Evolutionary conservation across 1,140 invertebrate species (phyloP).

Genomic region (Nasonia longicornis): DNA sequence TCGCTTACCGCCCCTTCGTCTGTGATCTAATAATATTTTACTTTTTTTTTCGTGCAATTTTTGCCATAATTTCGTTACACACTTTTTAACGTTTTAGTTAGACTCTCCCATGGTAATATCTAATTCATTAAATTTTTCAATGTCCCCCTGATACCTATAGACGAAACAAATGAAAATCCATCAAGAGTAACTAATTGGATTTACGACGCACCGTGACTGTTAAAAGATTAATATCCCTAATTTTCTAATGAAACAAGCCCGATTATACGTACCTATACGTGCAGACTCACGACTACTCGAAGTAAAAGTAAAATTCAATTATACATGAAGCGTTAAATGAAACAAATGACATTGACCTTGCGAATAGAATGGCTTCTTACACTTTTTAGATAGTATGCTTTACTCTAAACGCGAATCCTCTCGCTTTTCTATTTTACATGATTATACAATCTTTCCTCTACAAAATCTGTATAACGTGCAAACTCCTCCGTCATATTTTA

Average conservation of each 20-base stretch:
- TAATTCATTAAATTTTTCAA: conserved; percentile 9
- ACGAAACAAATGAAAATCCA: conserved; percentile 30
- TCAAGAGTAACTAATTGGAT: not conserved
- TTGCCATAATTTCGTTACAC: conserved; percentile 45
- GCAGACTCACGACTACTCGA: conserved; percentile 40
- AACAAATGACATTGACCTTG: not conserved
- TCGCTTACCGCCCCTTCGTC: conserved; percentile 40
- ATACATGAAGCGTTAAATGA: conserved; percentile 7
- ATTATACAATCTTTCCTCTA: conserved; percentile 1
- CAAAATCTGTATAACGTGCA: conserved; percentile 5
- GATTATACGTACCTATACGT: conserved; percentile 49
- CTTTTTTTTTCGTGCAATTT: conserved; percentile 33
- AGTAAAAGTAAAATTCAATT: conserved; percentile 30
- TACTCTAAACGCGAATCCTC: conserved; percentile 1
- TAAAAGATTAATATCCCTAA: conserved; percentile 46
- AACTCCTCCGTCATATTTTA: not conserved
- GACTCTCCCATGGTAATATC: conserved; percentile 50
- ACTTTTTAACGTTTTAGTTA: conserved; percentile 56
- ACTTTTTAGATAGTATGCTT: conserved; percentile 6
- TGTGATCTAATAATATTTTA: conserved; percentile 43
- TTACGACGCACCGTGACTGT: conserved; percentile 37
- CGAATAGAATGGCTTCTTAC: conserved; percentile 24
- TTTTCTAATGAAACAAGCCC: conserved; percentile 53
- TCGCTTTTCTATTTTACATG: conserved; percentile 21
- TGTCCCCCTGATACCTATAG: conserved; percentile 54